phyloP scores from a whole-genome alignment of 2,888 invertebrate species.

The Drosophila cognata region DNA sequence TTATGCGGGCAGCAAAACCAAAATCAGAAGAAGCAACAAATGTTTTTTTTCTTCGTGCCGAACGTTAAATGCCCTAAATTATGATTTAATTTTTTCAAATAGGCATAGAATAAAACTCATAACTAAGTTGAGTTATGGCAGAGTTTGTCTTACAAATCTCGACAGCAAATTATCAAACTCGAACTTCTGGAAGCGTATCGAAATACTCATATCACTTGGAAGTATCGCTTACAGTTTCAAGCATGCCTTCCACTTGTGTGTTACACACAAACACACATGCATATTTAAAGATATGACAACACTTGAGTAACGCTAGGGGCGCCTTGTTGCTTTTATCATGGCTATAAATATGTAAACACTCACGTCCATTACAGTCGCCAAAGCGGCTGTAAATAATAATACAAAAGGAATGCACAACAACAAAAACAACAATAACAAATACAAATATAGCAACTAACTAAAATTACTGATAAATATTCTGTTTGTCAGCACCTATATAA shows the following conservation, averaged over 20 bases:
- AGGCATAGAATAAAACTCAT: background rate
- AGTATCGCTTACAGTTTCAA: conserved; percentile 6
- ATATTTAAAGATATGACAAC: conserved; percentile 30
- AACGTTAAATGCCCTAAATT: background rate
- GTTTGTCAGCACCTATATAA: conserved; percentile 31
- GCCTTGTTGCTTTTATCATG: conserved; percentile 50
- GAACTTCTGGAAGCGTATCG: background rate
- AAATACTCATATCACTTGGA: conserved; percentile 6
- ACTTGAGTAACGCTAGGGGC: conserved; percentile 25
- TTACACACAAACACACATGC: background rate
- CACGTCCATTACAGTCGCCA: conserved; percentile 44
- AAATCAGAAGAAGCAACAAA: background rate
- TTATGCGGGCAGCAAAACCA: conserved; percentile 13
- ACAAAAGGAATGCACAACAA: conserved; percentile 12
- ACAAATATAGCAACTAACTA: conserved; percentile 37
- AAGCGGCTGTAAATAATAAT: conserved; percentile 55
- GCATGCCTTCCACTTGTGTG: conserved; percentile 3
- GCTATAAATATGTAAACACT: conserved; percentile 61
- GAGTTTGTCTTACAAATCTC: background rate
- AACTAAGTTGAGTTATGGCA: background rate
- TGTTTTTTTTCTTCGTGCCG: background rate
- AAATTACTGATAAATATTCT: conserved; percentile 43
- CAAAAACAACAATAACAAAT: background rate
- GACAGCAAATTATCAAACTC: background rate
- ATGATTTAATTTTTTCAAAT: background rate